Conservation (phyloP, 2,888 invertebrate species). For the Lutraria lutraria region DNA sequence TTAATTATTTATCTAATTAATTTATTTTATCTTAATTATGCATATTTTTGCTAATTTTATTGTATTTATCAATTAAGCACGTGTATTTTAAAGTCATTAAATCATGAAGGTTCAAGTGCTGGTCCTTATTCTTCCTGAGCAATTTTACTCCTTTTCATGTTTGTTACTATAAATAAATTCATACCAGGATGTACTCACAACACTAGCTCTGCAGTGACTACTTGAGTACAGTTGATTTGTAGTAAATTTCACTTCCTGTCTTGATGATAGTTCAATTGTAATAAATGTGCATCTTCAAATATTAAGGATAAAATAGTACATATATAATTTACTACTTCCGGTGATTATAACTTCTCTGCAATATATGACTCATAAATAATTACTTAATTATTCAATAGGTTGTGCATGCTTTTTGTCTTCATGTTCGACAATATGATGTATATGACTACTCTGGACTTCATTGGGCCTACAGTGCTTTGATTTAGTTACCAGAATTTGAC, state of each 20-base stretch:
- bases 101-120: background rate
- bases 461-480: no score
- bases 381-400: no score
- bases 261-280: background rate
- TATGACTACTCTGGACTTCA: no score
- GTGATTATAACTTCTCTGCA: background rate
- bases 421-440: no score
- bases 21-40: no score
- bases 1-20: no score
- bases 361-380: background rate
- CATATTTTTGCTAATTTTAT: no score
- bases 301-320: background rate
- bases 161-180: conserved; percentile 7
- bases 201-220: background rate
- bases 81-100: background rate
- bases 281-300: background rate
- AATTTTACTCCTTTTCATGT: background rate
- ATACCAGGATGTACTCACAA: background rate
- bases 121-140: background rate
- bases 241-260: conserved; percentile 4
- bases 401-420: no score
- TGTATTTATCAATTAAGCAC: no score
- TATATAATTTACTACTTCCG: conserved; percentile 1
- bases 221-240: background rate
- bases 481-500: no score